Evolutionary conservation across 2,797 vertebrate species (phyloP).

Genomic region (Takifugu rubripes): DNA sequence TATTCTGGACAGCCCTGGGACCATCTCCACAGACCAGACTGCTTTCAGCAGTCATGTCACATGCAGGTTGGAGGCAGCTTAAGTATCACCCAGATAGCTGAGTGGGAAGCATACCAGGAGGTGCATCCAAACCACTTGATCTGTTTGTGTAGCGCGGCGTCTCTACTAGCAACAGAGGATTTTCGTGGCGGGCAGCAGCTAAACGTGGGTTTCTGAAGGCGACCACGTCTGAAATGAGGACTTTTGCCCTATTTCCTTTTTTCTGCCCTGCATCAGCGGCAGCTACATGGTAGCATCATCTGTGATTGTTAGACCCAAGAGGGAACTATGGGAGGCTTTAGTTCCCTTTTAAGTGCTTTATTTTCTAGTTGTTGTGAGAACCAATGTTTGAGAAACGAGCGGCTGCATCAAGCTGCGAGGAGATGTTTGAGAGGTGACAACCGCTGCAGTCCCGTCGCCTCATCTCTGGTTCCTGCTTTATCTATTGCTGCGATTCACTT

Average conservation of each 20-base stretch:
- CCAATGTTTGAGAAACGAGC: too few relatives aligned
- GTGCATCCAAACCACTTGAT: slow-evolving; percentile 68
- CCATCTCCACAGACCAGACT: slow-evolving; percentile 12
- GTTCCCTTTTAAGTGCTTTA: too few relatives aligned
- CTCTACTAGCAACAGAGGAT: slow-evolving; percentile 63
- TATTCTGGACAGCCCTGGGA: too few relatives aligned
- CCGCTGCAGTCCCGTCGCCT: background rate
- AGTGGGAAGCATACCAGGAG: slow-evolving; percentile 60
- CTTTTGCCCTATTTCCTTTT: slow-evolving; percentile 24
- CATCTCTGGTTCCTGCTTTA: background rate
- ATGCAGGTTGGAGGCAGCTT: slow-evolving; percentile 38
- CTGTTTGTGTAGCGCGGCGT: slow-evolving; percentile 67
- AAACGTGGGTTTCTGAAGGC: slow-evolving; percentile 33
- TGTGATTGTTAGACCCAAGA: too few relatives aligned
- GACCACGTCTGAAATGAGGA: slow-evolving; percentile 22
- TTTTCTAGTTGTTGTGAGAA: too few relatives aligned
- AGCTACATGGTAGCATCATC: background rate
- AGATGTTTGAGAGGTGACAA: too few relatives aligned
- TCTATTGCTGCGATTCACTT: slow-evolving; percentile 13
- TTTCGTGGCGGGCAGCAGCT: slow-evolving; percentile 39
- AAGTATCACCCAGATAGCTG: slow-evolving; percentile 52
- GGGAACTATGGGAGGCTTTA: too few relatives aligned
- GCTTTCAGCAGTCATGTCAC: slow-evolving; percentile 28
- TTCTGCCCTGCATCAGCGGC: slow-evolving; percentile 18
- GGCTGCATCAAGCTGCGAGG: too few relatives aligned